Base-by-base conservation (phyloP, 2,797 vertebrate species). In the Danio albolineatus region DNA sequence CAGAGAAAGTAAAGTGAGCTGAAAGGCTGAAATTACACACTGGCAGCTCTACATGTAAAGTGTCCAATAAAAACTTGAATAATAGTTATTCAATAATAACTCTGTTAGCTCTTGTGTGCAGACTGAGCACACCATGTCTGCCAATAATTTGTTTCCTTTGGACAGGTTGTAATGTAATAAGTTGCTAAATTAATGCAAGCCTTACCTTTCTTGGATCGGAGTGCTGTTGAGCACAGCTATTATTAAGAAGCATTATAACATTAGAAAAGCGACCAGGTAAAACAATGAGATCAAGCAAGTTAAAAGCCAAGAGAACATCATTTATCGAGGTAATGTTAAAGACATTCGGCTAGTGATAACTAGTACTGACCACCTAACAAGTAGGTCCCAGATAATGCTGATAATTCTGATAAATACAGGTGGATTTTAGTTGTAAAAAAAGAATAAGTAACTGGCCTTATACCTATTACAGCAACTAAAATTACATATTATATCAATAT, bases 141-240 rank as follows among this genome's bases (percentile, higher is more conserved):
- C 17, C 43, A 51, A 73, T 84, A 77, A 84, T 78, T 69, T 73
- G 82, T 80, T 44, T 74, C 39, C 36, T 72, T 67, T 82, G 70
- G 85, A 82, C 77, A 66, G 76, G 85, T 86, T 65, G 83, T 85
- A 85, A 76, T 69, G 80, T 43, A 83, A 87, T 81, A 85, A 77
- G 67, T 69, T 69, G 67, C 72, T 85, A 73, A 86, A 84, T 81
- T 83, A 77, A 85, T 79, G 67, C 76, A 84, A 16, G 16, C 41
- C 49, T 56, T n/a, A 41, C 60, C 78, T 12, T 2, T 67, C 82
- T 85, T 85, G 85, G 81, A 82, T 79, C 49, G n/a, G 44, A 46
- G 84, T 85, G 86, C 14, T 89, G 88, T 88, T 87, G 88, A 88
- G 78, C 82, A 80, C 86, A 79, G 87, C 86, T 84, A 86, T 88